Conservation (phyloP, 1,140 invertebrate genomes). For the Lepidotrigona ventralis region DNA sequence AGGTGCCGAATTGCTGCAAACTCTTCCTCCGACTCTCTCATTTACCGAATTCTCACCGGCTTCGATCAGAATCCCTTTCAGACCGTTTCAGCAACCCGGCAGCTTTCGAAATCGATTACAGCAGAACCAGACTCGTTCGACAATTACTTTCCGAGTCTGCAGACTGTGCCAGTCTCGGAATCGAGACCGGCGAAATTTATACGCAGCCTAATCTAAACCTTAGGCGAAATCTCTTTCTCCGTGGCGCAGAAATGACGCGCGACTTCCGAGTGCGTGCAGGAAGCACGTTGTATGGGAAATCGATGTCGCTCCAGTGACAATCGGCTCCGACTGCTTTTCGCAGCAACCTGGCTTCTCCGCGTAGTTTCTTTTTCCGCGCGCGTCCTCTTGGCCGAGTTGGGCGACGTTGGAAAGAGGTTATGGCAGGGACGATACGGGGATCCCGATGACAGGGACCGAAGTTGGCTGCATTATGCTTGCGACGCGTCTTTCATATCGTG, state of each 20-base stretch:
- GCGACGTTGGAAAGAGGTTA: slow-evolving; percentile 47
- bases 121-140: neutral
- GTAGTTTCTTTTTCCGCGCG: neutral
- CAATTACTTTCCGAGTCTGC: neutral
- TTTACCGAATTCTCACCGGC: neutral
- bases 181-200: neutral
- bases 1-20: neutral
- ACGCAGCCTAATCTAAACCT: too few species aligned
- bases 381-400: slow-evolving; percentile 1
- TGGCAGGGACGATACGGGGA: slow-evolving; percentile 15
- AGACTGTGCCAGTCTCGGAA: neutral
- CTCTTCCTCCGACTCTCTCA: neutral
- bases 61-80: neutral
- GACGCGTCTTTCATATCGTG: slow-evolving; percentile 55
- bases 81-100: neutral
- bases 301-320: neutral
- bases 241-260: too few species aligned
- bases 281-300: neutral
- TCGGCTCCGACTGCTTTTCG: neutral
- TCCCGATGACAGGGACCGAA: slow-evolving; percentile 36
- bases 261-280: too few species aligned
- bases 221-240: too few species aligned
- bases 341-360: neutral
- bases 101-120: neutral
- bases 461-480: slow-evolving; percentile 53